Evolutionary conservation across 2,113 vertebrate genomes (phyloP).

Genomic region (Poeciliopsis occidentalis): DNA sequence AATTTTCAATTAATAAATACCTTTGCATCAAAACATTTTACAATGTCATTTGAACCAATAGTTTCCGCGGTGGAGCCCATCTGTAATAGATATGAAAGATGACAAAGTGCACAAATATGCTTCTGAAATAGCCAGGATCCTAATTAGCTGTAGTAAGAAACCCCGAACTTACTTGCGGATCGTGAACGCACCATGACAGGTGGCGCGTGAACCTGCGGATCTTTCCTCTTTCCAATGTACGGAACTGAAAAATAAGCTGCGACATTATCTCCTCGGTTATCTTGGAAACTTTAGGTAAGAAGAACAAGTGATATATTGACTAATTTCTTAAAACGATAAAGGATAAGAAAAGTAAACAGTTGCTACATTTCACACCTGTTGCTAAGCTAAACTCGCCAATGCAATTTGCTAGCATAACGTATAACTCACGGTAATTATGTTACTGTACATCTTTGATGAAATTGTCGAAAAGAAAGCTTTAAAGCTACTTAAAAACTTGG

Average conservation of each 20-base stretch:
- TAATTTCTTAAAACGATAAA: not conserved
- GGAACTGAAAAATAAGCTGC: not conserved
- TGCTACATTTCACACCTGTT: not conserved
- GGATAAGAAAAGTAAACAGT: not conserved
- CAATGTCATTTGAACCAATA: too few species aligned
- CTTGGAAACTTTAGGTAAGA: not conserved
- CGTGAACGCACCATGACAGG: constrained; percentile 12
- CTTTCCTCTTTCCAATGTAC: constrained; percentile 13
- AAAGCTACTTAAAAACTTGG: not conserved
- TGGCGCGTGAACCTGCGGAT: not conserved
- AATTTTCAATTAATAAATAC: not conserved
- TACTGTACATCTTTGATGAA: not conserved
- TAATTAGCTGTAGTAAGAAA: not conserved
- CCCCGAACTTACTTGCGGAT: not conserved
- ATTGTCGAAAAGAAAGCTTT: not conserved
- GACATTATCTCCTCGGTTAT: too few species aligned
- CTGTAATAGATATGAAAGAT: not conserved
- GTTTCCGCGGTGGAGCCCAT: too few species aligned
- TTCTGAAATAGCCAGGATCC: not conserved
- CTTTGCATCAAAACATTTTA: too few species aligned
- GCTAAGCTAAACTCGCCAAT: not conserved
- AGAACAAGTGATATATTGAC: not conserved
- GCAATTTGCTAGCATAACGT: not conserved
- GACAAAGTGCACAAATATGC: not conserved
- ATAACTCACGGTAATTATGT: not conserved